Conservation (phyloP, 2,797 vertebrate species). For the Cercopithecus mitis region DNA sequence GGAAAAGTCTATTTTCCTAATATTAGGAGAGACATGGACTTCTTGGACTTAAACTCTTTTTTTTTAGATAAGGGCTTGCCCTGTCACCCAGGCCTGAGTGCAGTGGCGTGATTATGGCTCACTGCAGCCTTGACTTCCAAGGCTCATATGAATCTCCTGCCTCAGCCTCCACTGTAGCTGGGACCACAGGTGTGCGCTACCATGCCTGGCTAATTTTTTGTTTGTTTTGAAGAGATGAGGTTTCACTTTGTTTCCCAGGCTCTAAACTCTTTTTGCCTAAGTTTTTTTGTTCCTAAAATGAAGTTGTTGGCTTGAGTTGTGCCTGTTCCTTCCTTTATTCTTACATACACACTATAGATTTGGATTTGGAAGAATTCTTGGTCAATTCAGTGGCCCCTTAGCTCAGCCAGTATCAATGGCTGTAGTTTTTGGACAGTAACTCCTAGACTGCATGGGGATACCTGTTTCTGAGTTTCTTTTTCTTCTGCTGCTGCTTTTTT, state of each 20-base stretch:
- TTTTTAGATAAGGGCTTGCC: background rate
- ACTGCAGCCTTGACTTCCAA: background rate
- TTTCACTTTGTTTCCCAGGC: background rate
- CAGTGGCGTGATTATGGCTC: background rate
- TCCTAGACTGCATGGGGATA: background rate
- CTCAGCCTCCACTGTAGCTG: background rate
- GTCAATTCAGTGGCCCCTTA: background rate
- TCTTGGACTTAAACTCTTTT: background rate
- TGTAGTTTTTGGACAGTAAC: background rate
- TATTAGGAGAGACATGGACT: background rate
- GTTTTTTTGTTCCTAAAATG: slow-evolving; percentile 49
- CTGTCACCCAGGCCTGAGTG: background rate
- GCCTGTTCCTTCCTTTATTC: background rate
- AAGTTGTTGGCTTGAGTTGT: slow-evolving; percentile 23
- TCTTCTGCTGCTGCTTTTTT: background rate
- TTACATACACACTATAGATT: background rate
- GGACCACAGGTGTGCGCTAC: background rate
- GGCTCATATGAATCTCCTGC: background rate
- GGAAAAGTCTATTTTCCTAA: background rate
- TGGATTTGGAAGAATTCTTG: background rate
- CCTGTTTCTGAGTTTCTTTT: slow-evolving; percentile 32
- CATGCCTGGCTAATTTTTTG: background rate
- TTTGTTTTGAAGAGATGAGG: background rate
- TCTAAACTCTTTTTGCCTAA: background rate
- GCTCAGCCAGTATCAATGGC: background rate